Evolutionary conservation across 2,113 vertebrate species (phyloP).

Genomic region (Danio rerio): DNA sequence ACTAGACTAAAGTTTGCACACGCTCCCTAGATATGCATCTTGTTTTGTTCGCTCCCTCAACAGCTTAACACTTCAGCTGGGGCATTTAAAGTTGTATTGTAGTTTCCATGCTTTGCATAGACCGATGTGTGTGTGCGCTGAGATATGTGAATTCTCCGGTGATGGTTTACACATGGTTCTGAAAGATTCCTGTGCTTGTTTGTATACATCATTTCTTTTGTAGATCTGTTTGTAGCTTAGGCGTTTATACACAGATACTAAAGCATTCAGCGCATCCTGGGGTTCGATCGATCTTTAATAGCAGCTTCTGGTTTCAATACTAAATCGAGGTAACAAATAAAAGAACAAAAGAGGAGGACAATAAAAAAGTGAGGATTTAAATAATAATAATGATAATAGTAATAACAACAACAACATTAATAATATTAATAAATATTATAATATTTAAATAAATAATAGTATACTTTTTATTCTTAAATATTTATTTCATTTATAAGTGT

Average conservation of each 20-base stretch:
- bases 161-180: not conserved
- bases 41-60: constrained; percentile 3
- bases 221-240: constrained; percentile 12
- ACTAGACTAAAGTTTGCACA: constrained; percentile 23
- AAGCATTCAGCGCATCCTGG: not conserved
- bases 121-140: not conserved
- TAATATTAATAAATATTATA: too few relatives aligned
- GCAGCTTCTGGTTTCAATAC: not conserved
- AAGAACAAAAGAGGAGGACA: not conserved
- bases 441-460: too few relatives aligned
- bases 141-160: not conserved
- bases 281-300: not conserved
- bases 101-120: not conserved
- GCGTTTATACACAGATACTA: not conserved
- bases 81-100: constrained; percentile 6
- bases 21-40: not conserved
- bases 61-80: not conserved
- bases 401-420: too few relatives aligned
- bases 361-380: too few relatives aligned
- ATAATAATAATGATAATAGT: too few relatives aligned
- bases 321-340: not conserved
- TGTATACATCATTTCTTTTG: not conserved
- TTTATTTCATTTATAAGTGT: too few relatives aligned
- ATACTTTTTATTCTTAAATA: too few relatives aligned
- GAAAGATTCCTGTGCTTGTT: not conserved